These are phyloP conservation scores for Corbicula japonica DNA, from an alignment of 2,888 invertebrate genomes.

Conservation along the genomic window DNA sequence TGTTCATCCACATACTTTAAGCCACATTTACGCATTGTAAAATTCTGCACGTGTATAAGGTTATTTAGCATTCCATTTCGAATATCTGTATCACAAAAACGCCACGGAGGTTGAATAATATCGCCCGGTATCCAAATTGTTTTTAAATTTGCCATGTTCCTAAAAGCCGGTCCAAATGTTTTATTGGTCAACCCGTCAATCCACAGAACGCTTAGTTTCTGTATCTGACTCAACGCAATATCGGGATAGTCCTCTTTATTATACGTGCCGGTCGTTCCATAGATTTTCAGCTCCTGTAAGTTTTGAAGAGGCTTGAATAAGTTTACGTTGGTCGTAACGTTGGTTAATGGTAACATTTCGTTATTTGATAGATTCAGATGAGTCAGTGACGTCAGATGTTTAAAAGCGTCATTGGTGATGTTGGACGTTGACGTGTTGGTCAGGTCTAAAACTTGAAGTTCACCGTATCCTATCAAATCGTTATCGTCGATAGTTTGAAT, in stretches of 20 bases:
- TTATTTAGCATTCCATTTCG: slow-evolving; percentile 17
- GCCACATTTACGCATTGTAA: slow-evolving; percentile 21
- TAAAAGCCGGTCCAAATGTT: slow-evolving; percentile 29
- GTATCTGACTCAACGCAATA: slow-evolving; percentile 21
- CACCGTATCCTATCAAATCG: not conserved
- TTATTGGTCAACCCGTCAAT: slow-evolving; percentile 43
- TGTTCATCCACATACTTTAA: slow-evolving; percentile 10
- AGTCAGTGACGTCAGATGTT: slow-evolving; percentile 2
- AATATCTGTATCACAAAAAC: slow-evolving; percentile 25
- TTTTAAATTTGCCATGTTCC: slow-evolving; percentile 14
- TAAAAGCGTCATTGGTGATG: not conserved
- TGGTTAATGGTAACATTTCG: slow-evolving; percentile 24
- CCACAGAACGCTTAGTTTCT: slow-evolving; percentile 7
- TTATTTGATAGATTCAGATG: slow-evolving; percentile 36
- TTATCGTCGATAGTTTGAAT: not conserved
- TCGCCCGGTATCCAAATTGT: slow-evolving; percentile 22
- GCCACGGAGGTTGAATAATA: not conserved
- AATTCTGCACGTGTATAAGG: slow-evolving; percentile 3
- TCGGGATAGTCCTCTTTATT: slow-evolving; percentile 14
- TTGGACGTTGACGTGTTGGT: not conserved
- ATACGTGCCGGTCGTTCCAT: slow-evolving; percentile 24
- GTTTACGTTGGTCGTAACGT: not conserved
- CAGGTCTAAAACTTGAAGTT: slow-evolving; percentile 17
- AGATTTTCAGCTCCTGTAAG: slow-evolving; percentile 29
- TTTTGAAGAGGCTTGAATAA: slow-evolving; percentile 14